These are phyloP conservation scores for Epinotia nisella DNA, from an alignment of 2,888 invertebrate genomes.

Conservation along the genomic window DNA sequence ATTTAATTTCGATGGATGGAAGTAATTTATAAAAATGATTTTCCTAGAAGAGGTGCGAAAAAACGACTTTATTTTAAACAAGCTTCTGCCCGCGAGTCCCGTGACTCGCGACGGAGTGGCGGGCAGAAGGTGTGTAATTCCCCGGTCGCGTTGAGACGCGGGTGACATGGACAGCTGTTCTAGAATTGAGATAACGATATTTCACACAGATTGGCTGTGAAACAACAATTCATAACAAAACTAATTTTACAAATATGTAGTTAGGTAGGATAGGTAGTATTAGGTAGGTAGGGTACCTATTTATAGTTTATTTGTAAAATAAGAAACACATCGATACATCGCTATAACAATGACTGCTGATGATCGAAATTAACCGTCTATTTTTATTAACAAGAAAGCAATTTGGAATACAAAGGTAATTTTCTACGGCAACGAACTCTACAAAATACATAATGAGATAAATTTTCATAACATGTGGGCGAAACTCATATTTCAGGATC, in stretches of 20 bases:
- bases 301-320: neutral
- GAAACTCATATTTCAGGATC: slow-evolving; percentile 18
- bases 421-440: slow-evolving; percentile 27
- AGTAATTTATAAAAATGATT: too few species aligned
- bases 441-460: slow-evolving; percentile 9
- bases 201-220: slow-evolving; percentile 10
- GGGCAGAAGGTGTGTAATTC: too few species aligned
- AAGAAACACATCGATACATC: neutral
- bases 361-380: neutral
- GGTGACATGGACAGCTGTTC: slow-evolving; percentile 19
- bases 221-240: slow-evolving; percentile 26
- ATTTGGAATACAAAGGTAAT: neutral
- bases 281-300: too few species aligned
- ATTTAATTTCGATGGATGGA: neutral
- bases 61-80: too few species aligned
- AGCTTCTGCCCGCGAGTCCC: too few species aligned
- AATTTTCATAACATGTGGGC: slow-evolving; percentile 30
- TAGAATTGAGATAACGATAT: slow-evolving; percentile 11
- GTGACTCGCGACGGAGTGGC: too few species aligned
- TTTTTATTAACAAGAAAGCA: neutral
- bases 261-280: too few species aligned
- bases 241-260: slow-evolving; percentile 5
- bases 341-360: neutral
- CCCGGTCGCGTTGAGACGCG: neutral
- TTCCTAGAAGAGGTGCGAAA: too few species aligned